Percentiles rank a stretch among this genome's conserved stretches.
phyloP scores from a whole-genome alignment of 2,888 invertebrate genomes.

The Lapara coniferarum region DNA sequence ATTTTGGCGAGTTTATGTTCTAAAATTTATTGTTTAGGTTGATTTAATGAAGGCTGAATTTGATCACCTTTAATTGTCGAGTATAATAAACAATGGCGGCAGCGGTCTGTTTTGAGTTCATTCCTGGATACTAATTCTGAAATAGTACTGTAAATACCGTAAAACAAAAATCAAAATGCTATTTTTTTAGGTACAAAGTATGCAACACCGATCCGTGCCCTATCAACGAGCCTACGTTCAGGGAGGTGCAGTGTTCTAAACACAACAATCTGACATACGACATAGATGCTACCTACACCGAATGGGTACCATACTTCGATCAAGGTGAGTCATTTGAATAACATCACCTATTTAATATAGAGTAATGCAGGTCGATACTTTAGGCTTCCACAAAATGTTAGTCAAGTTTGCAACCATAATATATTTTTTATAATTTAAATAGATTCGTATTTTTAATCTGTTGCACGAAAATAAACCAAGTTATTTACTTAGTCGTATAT shows the following conservation, averaged over 20 bases:
- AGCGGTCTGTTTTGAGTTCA: too few relatives aligned
- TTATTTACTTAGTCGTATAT: too few relatives aligned
- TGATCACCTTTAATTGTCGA: too few relatives aligned
- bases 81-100: too few relatives aligned
- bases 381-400: background rate
- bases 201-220: constrained; percentile 92
- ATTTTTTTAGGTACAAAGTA: constrained; percentile 85
- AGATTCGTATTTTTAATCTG: too few relatives aligned
- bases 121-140: too few relatives aligned
- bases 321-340: constrained; percentile 76
- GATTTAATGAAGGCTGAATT: too few relatives aligned
- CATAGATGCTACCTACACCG: constrained; percentile 86
- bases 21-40: too few relatives aligned
- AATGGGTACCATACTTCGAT: constrained; percentile 89
- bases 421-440: too few relatives aligned
- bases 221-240: constrained; percentile 87
- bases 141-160: background rate
- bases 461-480: too few relatives aligned
- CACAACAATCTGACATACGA: constrained; percentile 88
- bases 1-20: too few relatives aligned
- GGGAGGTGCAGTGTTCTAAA: constrained; percentile 89
- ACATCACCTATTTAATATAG: background rate
- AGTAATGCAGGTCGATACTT: background rate
- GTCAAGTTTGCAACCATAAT: too few relatives aligned
- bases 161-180: background rate